phyloP scores from a whole-genome alignment of 2,797 vertebrate species.

The Anabacerthia variegaticeps region DNA sequence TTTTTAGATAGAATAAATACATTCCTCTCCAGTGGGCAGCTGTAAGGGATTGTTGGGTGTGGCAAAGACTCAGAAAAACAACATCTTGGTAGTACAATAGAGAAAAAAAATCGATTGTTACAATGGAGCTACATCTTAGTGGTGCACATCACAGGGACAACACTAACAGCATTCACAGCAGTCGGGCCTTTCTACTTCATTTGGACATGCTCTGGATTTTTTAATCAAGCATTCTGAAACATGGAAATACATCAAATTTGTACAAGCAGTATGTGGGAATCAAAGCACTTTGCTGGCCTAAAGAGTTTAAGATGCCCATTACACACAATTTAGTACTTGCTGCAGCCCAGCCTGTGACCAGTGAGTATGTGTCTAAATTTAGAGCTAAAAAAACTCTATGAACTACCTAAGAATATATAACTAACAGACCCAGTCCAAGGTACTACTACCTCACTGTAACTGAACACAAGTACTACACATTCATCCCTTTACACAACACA shows the following conservation, averaged over 20 bases:
- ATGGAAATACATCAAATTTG: background rate
- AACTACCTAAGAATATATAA: background rate
- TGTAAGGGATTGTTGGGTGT: background rate
- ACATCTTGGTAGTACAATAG: background rate
- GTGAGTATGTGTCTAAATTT: background rate
- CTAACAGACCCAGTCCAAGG: background rate
- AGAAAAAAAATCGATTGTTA: background rate
- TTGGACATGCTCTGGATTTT: background rate
- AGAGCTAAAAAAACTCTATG: background rate
- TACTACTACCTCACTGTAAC: background rate
- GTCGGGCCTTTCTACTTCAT: background rate
- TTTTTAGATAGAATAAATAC: constrained; percentile 4
- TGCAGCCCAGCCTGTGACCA: background rate
- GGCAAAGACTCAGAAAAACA: background rate
- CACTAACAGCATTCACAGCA: background rate
- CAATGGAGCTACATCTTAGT: background rate
- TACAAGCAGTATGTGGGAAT: background rate
- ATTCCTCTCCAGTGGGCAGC: background rate
- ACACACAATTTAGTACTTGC: background rate
- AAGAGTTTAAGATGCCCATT: background rate
- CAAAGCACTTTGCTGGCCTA: background rate
- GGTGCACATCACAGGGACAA: background rate
- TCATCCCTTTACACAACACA: background rate
- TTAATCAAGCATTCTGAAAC: background rate
- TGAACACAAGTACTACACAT: background rate